Evolutionary conservation across 2,113 vertebrate genomes (phyloP).

Genomic region (Tyto alba): DNA sequence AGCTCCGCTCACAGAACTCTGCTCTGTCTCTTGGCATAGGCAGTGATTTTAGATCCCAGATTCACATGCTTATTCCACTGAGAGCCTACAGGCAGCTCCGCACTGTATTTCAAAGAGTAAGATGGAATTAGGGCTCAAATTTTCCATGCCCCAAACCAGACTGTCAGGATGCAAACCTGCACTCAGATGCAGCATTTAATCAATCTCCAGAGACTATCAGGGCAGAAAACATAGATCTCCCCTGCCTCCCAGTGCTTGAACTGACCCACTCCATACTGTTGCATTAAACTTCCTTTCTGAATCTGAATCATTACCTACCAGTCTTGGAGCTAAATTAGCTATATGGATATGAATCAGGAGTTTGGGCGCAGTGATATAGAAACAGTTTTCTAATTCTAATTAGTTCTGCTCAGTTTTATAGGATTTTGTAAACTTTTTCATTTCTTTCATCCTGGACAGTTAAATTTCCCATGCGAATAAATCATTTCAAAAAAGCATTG

Average conservation of each 20-base stretch:
- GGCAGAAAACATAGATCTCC: background rate
- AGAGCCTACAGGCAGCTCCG: background rate
- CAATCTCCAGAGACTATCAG: background rate
- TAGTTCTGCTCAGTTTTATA: background rate
- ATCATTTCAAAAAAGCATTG: background rate
- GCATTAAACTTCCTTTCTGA: background rate
- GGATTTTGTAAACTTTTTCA: background rate
- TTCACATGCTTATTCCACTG: background rate
- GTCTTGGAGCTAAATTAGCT: background rate
- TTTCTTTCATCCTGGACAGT: background rate
- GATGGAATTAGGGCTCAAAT: background rate
- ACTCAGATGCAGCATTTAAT: background rate
- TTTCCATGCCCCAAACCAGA: background rate
- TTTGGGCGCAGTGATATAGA: background rate
- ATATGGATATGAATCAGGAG: background rate
- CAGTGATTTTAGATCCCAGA: background rate
- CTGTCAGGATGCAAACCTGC: background rate
- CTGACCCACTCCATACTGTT: background rate
- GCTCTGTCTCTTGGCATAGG: background rate
- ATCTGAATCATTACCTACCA: background rate
- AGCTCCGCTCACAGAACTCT: background rate
- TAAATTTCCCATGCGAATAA: background rate
- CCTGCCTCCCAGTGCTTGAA: background rate
- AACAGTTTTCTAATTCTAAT: background rate
- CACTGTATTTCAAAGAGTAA: background rate